Percentiles rank a stretch among this genome's conserved stretches.
Evolutionary conservation across 2,888 invertebrate genomes (phyloP).

Genomic region (Lomographa bimaculata): DNA sequence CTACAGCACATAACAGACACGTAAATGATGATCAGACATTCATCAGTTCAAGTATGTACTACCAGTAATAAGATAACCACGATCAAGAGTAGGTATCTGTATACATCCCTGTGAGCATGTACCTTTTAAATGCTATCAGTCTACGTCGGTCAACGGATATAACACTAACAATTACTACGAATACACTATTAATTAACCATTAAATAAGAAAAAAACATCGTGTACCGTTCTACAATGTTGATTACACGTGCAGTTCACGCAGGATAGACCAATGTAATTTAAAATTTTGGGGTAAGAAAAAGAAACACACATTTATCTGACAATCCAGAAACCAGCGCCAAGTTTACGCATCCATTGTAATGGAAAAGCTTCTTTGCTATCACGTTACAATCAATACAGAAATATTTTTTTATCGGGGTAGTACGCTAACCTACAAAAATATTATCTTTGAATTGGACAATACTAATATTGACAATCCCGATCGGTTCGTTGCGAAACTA

Average conservation of each 20-base stretch:
- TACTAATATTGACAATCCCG: conserved; percentile 6
- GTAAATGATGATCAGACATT: no score
- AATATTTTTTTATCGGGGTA: conserved; percentile 4
- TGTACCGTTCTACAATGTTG: conserved; percentile 9
- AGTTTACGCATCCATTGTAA: conserved; percentile 19
- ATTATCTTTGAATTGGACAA: conserved; percentile 10
- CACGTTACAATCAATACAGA: conserved; percentile 17
- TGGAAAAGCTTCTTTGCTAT: conserved; percentile 14
- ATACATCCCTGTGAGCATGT: no score
- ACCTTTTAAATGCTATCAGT: no score
- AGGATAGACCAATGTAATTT: conserved; percentile 10
- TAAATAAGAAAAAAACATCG: no score
- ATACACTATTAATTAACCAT: no score
- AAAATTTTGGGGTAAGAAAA: conserved; percentile 12
- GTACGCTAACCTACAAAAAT: conserved; percentile 11
- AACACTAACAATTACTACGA: no score
- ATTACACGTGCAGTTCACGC: neutral
- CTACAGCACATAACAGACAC: no score
- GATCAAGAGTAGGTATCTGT: no score
- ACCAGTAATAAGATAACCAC: no score
- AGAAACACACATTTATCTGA: conserved; percentile 22
- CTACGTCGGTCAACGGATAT: no score
- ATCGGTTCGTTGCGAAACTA: conserved; percentile 1
- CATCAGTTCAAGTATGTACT: no score
- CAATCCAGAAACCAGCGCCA: conserved; percentile 8